Base-by-base conservation (phyloP, 2,797 vertebrate species). In the Zonotrichia albicollis region DNA sequence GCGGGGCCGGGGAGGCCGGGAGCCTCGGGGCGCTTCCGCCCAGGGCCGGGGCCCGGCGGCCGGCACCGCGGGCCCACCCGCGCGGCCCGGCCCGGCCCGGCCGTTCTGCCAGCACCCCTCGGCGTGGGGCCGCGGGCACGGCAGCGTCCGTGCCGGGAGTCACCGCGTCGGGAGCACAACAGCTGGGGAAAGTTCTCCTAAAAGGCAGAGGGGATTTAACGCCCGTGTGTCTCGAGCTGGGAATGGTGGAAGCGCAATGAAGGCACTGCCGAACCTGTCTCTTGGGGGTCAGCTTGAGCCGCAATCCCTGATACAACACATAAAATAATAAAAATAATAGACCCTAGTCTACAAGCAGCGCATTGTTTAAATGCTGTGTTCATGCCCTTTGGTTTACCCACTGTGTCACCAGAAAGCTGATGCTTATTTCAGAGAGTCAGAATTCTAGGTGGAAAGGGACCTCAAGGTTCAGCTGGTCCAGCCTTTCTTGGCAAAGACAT, bases 121-220 rank as follows among this genome's bases (percentile, higher is more conserved):
- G 67, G 58, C 43, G 10, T 8, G 57, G 10, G 51, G 38, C 71
- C 45, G 45, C 45, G 38, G 32, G 82, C 64, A 13, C 29, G 16
- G 72, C 62, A 25, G 0, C 16, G 46, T 13, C 38, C 3, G 25
- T 18, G 54, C 54, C 46, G 23, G 40, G 5, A 3, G 25, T 38
- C 27, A 11, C 32, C 42, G 22, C 16, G 13, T 17, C 45, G 11
- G 4, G 17, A 29, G 2, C 5, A 48, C n/a, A 2, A 0, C 14
- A 29, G 65, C 57, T 19, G 43, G n/a, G 34, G 7, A 40, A 57
- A 83, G 79, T 65, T 65, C 21, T 34, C n/a, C 4, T 3, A 3
- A 72, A 60, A 17, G 15, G 38, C 26, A 3, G 1, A 16, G 29
- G 18, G 18, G 26, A 42, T 27, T 48, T 22, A 48, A 6, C 22